Evolutionary conservation across 1,140 invertebrate species (phyloP), one percentile per base, ranked within the genome.

Genomic region (Helicoverpa zea): DNA sequence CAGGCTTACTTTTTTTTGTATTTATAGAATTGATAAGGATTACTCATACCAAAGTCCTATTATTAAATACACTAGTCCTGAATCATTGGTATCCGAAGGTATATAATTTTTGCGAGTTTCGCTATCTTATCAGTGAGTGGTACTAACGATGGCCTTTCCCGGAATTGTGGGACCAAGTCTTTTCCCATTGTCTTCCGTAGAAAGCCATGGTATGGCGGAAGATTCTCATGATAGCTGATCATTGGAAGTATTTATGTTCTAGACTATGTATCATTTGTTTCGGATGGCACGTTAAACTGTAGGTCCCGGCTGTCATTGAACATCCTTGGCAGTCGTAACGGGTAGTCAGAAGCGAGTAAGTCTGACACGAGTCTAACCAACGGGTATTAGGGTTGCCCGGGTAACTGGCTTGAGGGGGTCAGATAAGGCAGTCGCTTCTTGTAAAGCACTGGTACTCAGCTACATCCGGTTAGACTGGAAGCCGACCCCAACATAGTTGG

Each of bases 201-300:
- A 72, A 72, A 72, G 68, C 14, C 52, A 72, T 30, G n/a, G 49
- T 23, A 23, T 30, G n/a, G 49, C 68, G 68, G 49, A 51, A 49
- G 47, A 13, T 72, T 72, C 68, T 23, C 68, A 72, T 29, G 68
- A 72, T 52, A 29, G 35, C 47, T 49, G 14, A 12, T 70, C 18
- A 70, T 70, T 70, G 29, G 66, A 70, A 66, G 16, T 70, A 35
- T 35, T n/a, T n/a, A n/a, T n/a, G n/a, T n/a, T n/a, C n/a, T n/a
- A n/a, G n/a, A n/a, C n/a, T n/a, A n/a, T n/a, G n/a, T n/a, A n/a
- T n/a, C n/a, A n/a, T n/a, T n/a, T n/a, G n/a, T n/a, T n/a, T n/a
- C n/a, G n/a, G n/a, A n/a, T n/a, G n/a, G n/a, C n/a, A n/a, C n/a
- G n/a, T n/a, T n/a, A n/a, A n/a, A n/a, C n/a, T n/a, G n/a, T n/a